Conservation (phyloP, 2,797 vertebrate species). For the Ceyx erithaca region DNA sequence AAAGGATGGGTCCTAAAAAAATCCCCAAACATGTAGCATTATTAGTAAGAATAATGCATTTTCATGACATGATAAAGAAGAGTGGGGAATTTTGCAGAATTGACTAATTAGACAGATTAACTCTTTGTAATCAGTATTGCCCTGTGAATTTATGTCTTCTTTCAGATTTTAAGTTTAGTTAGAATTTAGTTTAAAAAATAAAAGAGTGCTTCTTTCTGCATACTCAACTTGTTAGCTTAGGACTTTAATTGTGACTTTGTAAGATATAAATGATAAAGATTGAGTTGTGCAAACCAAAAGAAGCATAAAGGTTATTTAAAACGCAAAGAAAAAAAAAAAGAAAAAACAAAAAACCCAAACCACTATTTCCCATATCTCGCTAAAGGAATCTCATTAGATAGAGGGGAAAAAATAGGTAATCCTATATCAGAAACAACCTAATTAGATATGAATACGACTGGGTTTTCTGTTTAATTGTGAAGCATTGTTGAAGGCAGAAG, state of each 20-base stretch:
- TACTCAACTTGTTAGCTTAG: not conserved
- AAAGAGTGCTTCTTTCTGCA: not conserved
- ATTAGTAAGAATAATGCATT: not conserved
- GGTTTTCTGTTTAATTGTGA: not conserved
- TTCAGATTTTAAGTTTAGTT: not conserved
- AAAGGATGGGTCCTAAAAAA: not conserved
- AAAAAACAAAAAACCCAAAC: not conserved
- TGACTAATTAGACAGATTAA: not conserved
- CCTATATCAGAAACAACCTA: not conserved
- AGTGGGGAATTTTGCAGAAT: not conserved
- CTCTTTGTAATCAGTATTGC: not conserved
- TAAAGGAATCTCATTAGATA: constrained; percentile 1
- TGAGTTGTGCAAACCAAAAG: not conserved
- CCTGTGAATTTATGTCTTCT: not conserved
- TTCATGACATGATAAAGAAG: not conserved
- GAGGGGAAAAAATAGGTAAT: not conserved
- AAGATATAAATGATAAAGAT: not conserved
- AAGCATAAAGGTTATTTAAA: constrained; percentile 6
- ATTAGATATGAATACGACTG: not conserved
- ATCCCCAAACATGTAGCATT: not conserved
- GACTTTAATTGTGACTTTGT: constrained; percentile 18
- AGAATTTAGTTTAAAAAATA: not conserved
- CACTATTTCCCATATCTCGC: not conserved
- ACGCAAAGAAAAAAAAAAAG: not conserved
- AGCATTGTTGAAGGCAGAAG: not conserved